Base-by-base conservation (phyloP, 2,113 vertebrate species). In the Eulemur macaco region DNA sequence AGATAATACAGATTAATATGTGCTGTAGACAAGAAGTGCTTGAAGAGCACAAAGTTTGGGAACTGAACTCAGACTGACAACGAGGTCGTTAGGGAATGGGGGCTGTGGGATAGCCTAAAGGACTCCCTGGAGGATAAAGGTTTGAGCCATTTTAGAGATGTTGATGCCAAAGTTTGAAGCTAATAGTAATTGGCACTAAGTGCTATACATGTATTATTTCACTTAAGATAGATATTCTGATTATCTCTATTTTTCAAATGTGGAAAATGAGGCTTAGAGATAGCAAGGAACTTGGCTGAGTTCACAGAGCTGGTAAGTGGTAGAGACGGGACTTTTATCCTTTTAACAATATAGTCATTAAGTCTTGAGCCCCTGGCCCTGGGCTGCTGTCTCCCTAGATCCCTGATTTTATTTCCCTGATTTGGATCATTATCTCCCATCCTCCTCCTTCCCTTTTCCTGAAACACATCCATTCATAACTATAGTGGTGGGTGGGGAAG, bases 401-500 rank as follows among this genome's bases (percentile, higher is more conserved):
- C 10, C 15, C 29, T 88, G 74, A 74, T 91, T 92, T 92, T 76
- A 50, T 76, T 96, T 60, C 29, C 58, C 7, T 76, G 42, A 1
- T 60, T 71, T 73, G n/a, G 8, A 83, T 91, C 74, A 84, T 93
- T 91, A 89, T 95, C 54, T 95, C 20, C 52, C 87, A 54, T 58
- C 76, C 12, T 85, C 37, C 47, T 47, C 54, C 83, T 60, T 60
- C 25, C 15, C 9, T 54, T 81, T 83, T 56, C 42, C 63, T 60
- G 86, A 96, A 92, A 94, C 31, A 95, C 84, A 84, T 94, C 27
- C 83, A 97, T 97, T 97, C 86, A 89, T 96, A 96, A 92, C 52
- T 64, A 37, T 54, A 69, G 73, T 74, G 82, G 27, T 86, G 45
- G 34, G 54, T 21, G 4, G 50, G 45, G 93, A 74, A 50, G 76